Conservation (phyloP, 2,888 invertebrate species). For the Atherix ibis region DNA sequence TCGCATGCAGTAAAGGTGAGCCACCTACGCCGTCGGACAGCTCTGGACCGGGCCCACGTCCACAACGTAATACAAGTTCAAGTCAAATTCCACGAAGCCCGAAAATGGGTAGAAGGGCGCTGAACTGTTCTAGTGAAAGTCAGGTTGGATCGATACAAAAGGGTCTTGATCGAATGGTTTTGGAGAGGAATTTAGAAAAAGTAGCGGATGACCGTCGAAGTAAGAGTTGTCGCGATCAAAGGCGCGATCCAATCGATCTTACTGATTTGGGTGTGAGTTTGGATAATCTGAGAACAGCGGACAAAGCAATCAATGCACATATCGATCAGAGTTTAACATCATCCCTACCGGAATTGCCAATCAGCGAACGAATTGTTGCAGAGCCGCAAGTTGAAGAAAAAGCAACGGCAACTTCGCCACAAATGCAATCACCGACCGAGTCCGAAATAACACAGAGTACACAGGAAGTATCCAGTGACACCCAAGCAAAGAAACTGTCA, state of each 20-base stretch:
- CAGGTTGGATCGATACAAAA: conserved; percentile 28
- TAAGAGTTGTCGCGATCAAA: conserved; percentile 35
- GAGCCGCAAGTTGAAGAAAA: conserved; percentile 1
- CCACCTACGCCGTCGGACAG: conserved; percentile 76
- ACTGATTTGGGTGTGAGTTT: conserved; percentile 38
- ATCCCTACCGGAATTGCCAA: conserved; percentile 2
- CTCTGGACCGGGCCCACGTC: conserved; percentile 53
- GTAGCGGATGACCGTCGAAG: conserved; percentile 17
- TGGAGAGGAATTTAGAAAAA: conserved; percentile 22
- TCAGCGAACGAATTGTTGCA: conserved; percentile 3
- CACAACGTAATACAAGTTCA: conserved; percentile 16
- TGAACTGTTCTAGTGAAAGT: conserved; percentile 24
- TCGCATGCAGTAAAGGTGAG: conserved; percentile 84
- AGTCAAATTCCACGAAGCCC: conserved; percentile 40
- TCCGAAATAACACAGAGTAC: conserved; percentile 35
- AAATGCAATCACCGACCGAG: conserved; percentile 24
- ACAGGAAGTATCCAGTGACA: conserved; percentile 16
- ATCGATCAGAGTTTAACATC: conserved; percentile 10
- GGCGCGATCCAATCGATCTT: conserved; percentile 44
- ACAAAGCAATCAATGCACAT: conserved; percentile 40
- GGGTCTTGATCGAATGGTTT: conserved; percentile 34
- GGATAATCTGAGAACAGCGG: conserved; percentile 29
- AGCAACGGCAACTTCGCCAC: conserved; percentile 19
- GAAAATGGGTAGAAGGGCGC: conserved; percentile 37
- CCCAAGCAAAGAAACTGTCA: conserved; percentile 20